Base-by-base conservation (phyloP, 2,797 vertebrate species). In the Melanotaenia maccullochi region DNA sequence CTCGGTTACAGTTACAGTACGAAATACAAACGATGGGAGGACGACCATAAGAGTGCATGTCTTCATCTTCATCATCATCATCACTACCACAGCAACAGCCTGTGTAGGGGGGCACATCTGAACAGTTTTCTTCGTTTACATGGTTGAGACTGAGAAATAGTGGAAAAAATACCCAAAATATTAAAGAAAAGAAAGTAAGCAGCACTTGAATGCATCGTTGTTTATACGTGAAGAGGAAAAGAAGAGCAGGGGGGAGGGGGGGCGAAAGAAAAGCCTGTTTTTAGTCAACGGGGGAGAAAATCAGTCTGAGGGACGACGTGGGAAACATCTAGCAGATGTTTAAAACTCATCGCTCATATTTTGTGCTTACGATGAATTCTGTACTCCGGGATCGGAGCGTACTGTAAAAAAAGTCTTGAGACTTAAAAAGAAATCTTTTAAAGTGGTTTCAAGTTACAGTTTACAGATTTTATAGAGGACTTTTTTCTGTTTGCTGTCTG, bases 171-270 rank as follows among this genome's bases (percentile, higher is more conserved):
- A 32, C 32, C 38, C 1, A 16, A 18, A 0, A 44, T 40, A 44
- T 66, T 6, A 22, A 40, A n/a, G 3, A 33, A 51, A 65, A 84
- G 60, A 60, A 78, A 83, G 52, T 76, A 92, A 94, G 93, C 87
- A 92, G 87, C 91, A 89, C 83, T 90, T 85, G 69, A 86, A 89
- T 90, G 90, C 64, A 85, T 86, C 71, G 90, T 71, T 94, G 93
- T 94, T 94, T 94, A 94, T 93, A 94, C 93, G 90, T 90, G 92
- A 14, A 64, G 66, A 64, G 2, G 5, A 24, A 5, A 16, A 28
- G 28, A 28, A 28, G 28, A 28, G 28, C 28, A 3, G 28, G 28
- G 28, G 28, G 28, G 2, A 1, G 1, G 28, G 36, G 36, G 12
- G 36, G 36, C 0, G 13, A 32, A 32, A 32, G 5, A 33, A 33